Base-by-base conservation (phyloP, 37 sponge, comb jelly and placozoan species). In the Beroe forskalii region DNA sequence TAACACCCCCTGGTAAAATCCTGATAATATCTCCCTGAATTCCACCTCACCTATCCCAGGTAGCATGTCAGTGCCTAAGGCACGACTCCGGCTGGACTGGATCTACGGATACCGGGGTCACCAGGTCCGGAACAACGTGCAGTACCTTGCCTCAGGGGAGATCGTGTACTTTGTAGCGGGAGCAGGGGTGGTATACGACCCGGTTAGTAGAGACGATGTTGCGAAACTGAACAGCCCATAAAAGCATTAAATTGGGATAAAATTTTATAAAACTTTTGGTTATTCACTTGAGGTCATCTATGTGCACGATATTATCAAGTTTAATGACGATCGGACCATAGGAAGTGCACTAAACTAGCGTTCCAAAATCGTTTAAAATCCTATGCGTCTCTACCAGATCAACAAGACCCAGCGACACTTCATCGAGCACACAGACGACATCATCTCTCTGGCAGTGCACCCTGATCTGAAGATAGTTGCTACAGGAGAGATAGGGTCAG, bases 131-230 rank as follows among this genome's bases (percentile, higher is more conserved):
- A 96, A 96, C 72, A 97, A 97, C 91, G 92, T 97, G 36, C 94
- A 93, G 90, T 96, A 96, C 91, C 95, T 93, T 0, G 92, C 92
- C 19, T 61, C 91, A 35, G 93, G 93, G 22, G 95, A 95, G 31
- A 90, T 95, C 23, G 99, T 97, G 30, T 97, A 97, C 92, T 97
- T 97, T 91, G 94, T 95, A 27, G 99, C 99, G 69, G 99, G 93
- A 32, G 95, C 95, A 28, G 99, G 94, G 12, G 92, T 97, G 23
- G 96, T 96, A 24, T 94, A 93, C 83, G 90, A 95, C 60, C 62
- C 60, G n/a, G 72, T 60, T 0, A 76, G 92, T 61, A 63, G 64
- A 38, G 89, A 41, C n/a, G n/a, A n/a, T n/a, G n/a, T n/a, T n/a
- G n/a, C n/a, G n/a, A n/a, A n/a, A n/a, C n/a, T n/a, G n/a, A n/a